Conservation (phyloP, 2,888 invertebrate genomes). For the Drosophila kambysellisi region DNA sequence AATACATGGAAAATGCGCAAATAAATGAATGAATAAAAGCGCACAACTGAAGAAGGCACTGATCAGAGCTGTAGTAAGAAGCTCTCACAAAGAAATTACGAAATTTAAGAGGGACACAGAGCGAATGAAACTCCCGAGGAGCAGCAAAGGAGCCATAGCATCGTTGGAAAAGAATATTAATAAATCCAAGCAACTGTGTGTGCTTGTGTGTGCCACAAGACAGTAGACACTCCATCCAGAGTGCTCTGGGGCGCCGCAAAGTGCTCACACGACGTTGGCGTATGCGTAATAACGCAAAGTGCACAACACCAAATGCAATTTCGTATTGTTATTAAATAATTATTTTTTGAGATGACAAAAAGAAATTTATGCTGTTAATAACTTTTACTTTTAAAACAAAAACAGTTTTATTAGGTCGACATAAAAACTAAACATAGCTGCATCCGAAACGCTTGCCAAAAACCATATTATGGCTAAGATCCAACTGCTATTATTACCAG, state of each 20-base stretch:
- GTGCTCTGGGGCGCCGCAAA: conserved; percentile 40
- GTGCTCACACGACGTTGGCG: conserved; percentile 54
- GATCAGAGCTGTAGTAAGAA: conserved; percentile 28
- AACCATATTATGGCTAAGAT: background rate
- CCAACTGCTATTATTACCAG: background rate
- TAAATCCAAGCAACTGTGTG: conserved; percentile 68
- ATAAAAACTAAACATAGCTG: background rate
- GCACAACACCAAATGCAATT: conserved; percentile 10
- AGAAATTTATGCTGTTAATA: background rate
- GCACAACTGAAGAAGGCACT: conserved; percentile 28
- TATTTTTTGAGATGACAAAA: background rate
- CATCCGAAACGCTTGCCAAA: background rate
- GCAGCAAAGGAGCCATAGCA: conserved; percentile 25
- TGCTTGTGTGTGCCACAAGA: conserved; percentile 40
- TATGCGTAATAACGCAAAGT: conserved; percentile 66
- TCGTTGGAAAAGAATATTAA: conserved; percentile 65
- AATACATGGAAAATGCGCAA: conserved; percentile 77
- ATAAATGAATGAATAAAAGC: conserved; percentile 82
- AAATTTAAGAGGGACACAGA: conserved; percentile 30
- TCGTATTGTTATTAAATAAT: conserved; percentile 36
- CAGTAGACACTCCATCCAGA: conserved; percentile 43
- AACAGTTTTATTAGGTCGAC: background rate
- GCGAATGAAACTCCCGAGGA: conserved; percentile 17
- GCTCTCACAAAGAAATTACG: conserved; percentile 57
- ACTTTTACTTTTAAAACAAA: background rate